These are phyloP conservation scores for Cyphomyrus plagiostoma DNA, from an alignment of 2,113 vertebrate genomes.

Conservation along the genomic window DNA sequence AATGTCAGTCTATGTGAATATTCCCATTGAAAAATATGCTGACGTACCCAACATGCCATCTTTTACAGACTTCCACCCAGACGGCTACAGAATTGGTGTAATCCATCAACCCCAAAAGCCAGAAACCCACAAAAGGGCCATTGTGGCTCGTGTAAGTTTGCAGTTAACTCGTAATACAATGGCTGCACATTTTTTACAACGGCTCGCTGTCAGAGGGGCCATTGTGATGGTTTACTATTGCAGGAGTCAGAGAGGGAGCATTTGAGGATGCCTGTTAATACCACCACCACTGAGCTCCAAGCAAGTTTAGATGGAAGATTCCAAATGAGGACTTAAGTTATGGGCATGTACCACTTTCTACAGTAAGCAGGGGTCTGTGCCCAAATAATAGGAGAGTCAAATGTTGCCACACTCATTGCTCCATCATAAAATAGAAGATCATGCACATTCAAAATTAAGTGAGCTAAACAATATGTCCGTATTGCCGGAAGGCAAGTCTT, in stretches of 20 bases:
- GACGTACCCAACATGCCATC: neutral
- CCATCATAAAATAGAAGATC: neutral
- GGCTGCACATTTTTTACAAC: constrained; percentile 36
- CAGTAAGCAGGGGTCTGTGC: neutral
- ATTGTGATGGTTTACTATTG: neutral
- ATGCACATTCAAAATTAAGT: neutral
- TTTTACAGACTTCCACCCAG: neutral
- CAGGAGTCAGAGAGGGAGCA: neutral
- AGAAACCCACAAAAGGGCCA: constrained; percentile 14
- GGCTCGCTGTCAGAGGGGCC: neutral
- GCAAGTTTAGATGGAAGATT: neutral
- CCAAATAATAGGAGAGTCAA: neutral
- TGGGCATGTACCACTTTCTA: neutral
- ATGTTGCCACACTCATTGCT: neutral
- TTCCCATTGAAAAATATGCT: neutral
- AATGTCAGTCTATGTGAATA: neutral
- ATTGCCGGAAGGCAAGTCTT: neutral
- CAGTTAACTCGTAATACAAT: constrained; percentile 38
- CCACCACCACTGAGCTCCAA: neutral
- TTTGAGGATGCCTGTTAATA: neutral
- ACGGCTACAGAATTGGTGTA: neutral
- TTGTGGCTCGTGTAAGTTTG: constrained; percentile 20
- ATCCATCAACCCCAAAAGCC: neutral
- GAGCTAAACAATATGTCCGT: neutral
- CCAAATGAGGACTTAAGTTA: neutral